Base-by-base conservation (phyloP, 2,113 vertebrate genomes). In the Bos indicus region DNA sequence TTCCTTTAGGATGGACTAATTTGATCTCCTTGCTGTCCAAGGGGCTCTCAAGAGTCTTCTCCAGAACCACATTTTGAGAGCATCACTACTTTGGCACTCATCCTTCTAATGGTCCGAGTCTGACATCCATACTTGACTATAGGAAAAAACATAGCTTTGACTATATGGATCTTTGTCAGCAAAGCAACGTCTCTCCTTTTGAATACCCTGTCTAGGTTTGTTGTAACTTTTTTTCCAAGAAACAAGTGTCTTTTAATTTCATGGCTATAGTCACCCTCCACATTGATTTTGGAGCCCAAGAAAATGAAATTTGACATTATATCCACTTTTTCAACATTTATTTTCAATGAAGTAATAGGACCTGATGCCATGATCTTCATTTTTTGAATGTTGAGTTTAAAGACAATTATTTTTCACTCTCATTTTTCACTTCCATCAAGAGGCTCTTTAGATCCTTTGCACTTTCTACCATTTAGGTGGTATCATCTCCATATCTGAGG, bases 341-440 rank as follows among this genome's bases (percentile, higher is more conserved):
- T 71, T 71, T 71, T 71, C 64, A 36, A 23, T 71, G 64, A 36
- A 71, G 64, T 36, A 71, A 40, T 71, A 71, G 67, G n/a, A 71
- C n/a, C 67, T 23, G 19, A 71, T 11, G n/a, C 19, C 19, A 40
- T 40, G 64, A 71, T 36, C 5, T 71, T 36, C 0, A 0, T 5
- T 71, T 71, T 71, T 71, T 71, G n/a, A 71, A 71, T 71, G 10
- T 12, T 71, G 67, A 40, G n/a, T 40, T 71, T 71, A 40, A 36
- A 71, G 2, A 11, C 10, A 71, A 36, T 36, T 36, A 9, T 71
- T 40, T 71, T 40, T 71, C n/a, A 71, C 19, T 71, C 19, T 71
- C n/a, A 40, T 23, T 5, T 71, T 71, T 71, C n/a, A 71, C 19
- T 23, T 71, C 36, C n/a, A 40, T 40, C n/a, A 71, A 23, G 67